Base-by-base conservation (phyloP, 2,888 invertebrate species). In the Ganaspis brasiliensis region DNA sequence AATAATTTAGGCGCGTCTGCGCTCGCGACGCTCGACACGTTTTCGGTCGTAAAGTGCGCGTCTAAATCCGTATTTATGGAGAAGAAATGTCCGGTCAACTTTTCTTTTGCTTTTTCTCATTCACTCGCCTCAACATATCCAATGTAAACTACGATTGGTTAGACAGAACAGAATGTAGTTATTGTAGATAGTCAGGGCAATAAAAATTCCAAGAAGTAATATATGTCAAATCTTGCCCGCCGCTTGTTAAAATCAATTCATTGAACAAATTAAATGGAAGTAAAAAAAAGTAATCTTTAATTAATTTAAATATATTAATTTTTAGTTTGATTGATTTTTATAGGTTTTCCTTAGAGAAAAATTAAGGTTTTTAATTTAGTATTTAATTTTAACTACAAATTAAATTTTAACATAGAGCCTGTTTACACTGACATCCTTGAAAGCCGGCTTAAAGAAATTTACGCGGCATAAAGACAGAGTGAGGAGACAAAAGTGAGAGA, bases 61-160 rank as follows among this genome's bases (percentile, higher is more conserved):
- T 89, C 90, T 90, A 90, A 90, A 90, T 90, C 89, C 89, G 90
- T 90, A 90, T 90, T 90, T 90, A 90, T 89, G 89, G 86, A 87
- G 87, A 89, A 88, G 88, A 87, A 83, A 85, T 87, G 87, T 86
- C 83, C 82, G 82, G 84, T 76, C 76, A 79, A 79, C 81, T 72
- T 77, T 45, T 73, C 67, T 70, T 56, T 21, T 74, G 49, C 67
- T 16, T 21, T 63, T 56, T 72, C 40, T 79, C 55, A 45, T 35
- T 63, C 67, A 37, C 72, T 24, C 37, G 52, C 61, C 63, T 72
- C 57, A 56, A 63, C 56, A 63, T 72, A 45, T 40, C 12, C 31
- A 55, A 31, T 72, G 55, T 56, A 16, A 56, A 52, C 55, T 72
- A 56, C 12, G 21, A 67, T 67, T 67, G 10, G 61, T 37, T 63